These are phyloP conservation scores for Drosophila recens DNA, from an alignment of 2,888 invertebrate genomes.

Conservation along the genomic window DNA sequence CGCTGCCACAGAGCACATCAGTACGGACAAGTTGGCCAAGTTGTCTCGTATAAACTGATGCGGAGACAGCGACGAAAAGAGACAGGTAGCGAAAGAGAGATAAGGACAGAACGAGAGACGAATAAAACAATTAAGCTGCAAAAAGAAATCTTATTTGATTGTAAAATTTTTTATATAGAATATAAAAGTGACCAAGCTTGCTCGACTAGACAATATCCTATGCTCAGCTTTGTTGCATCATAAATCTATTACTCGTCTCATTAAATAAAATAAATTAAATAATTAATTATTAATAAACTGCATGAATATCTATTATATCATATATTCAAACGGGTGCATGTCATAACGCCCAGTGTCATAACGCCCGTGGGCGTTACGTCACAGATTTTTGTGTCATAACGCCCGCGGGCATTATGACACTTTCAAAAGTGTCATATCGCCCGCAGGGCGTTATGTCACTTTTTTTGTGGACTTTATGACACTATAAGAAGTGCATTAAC, in stretches of 20 bases:
- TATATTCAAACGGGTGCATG: too few species aligned
- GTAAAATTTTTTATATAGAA: conserved; percentile 13
- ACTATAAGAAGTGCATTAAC: too few species aligned
- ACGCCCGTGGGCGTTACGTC: too few species aligned
- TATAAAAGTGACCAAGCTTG: background rate
- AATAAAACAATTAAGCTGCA: conserved; percentile 69
- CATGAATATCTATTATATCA: too few species aligned
- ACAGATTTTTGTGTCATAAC: too few species aligned
- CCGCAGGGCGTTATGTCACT: too few species aligned
- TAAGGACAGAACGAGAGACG: conserved; percentile 13
- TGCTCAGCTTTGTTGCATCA: background rate
- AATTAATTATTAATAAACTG: background rate
- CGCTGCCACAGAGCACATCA: conserved; percentile 60
- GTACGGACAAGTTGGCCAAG: conserved; percentile 43
- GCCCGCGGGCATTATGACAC: too few species aligned
- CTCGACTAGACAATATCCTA: background rate
- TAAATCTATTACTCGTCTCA: background rate
- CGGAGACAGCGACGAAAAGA: conserved; percentile 23
- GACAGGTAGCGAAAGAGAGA: conserved; percentile 6
- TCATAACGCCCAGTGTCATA: too few species aligned
- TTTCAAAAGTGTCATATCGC: too few species aligned
- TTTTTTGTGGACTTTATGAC: too few species aligned
- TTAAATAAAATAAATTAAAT: background rate
- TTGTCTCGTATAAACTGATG: conserved; percentile 70
- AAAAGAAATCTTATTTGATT: conserved; percentile 57